Evolutionary conservation across 1,140 invertebrate genomes (phyloP), one percentile per base, ranked within the genome.

Genomic region (Ostrea edulis): DNA sequence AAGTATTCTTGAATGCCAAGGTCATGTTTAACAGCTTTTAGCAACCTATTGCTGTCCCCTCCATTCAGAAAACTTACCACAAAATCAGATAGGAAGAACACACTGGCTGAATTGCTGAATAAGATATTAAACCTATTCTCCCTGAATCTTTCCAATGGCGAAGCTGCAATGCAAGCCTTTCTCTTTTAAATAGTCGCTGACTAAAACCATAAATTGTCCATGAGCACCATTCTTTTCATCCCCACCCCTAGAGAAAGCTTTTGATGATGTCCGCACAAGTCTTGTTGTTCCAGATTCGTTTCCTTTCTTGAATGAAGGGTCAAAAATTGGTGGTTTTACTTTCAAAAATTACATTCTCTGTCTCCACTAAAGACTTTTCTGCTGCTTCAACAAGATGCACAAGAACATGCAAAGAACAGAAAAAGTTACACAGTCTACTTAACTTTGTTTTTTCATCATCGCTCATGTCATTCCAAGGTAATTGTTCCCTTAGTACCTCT

Each of bases 111-210:
- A 55, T 81, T 77, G 20, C 11, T 77, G 51, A 88, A 88, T 11
- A 90, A 55, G 84, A 90, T 84, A 29, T 88, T 89, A 85, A 89
- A 89, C 17, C 86, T 35, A 44, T 89, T 89, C n/a, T 71, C 86
- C 44, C 84, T 54, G 71, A 83, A 89, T 20, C 89, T 54, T 54
- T 54, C 53, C 11, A 54, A 54, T 54, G 53, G 53, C 53, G 11
- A 54, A 11, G 53, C 53, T n/a, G n/a, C n/a, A n/a, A 54, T 54
- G 53, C 53, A 54, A 54, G 5, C 53, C 11, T 54, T 54, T 54
- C 53, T 54, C 53, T 54, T 54, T 54, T 54, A 54, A 54, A 54
- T 54, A 54, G 53, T 54, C 53, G 53, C 53, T 54, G 53, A 54
- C 53, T 54, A 54, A 81, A 68, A 65, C 44, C 68, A 44, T 86